Percentiles rank a stretch among this genome's conserved stretches.
Conservation (phyloP, 2,888 invertebrate genomes). For the Octonoba sinensis region DNA sequence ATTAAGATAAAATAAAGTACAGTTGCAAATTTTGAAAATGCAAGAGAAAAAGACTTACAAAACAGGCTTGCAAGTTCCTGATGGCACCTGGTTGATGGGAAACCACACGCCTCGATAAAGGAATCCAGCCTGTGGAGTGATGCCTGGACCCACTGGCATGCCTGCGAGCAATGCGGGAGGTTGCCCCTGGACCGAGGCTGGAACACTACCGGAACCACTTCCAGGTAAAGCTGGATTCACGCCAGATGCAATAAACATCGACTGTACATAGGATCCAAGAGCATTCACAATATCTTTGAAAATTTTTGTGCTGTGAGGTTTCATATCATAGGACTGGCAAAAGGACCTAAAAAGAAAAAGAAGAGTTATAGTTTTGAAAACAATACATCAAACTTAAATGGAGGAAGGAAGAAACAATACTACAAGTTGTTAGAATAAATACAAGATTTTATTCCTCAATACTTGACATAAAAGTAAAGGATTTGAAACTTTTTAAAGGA, state of each 20-base stretch:
- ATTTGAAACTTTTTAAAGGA: too few relatives aligned
- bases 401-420: too few relatives aligned
- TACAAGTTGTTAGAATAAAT: too few relatives aligned
- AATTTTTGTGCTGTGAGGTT: conserved; percentile 77
- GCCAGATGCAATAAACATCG: conserved; percentile 74
- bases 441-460: too few relatives aligned
- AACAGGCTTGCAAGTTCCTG: conserved; percentile 88
- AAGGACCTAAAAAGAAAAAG: conserved; percentile 76
- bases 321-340: conserved; percentile 95
- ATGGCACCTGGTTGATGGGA: conserved; percentile 86
- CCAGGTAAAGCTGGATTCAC: conserved; percentile 25
- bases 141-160: conserved; percentile 81
- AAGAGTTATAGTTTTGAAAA: background rate
- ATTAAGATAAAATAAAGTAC: too few relatives aligned
- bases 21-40: background rate
- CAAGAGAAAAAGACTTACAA: conserved; percentile 80
- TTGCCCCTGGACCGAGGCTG: conserved; percentile 74
- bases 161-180: conserved; percentile 78
- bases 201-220: conserved; percentile 67
- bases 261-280: conserved; percentile 93
- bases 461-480: conserved; percentile 16
- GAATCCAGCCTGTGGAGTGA: conserved; percentile 91
- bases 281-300: conserved; percentile 95
- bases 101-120: conserved; percentile 93
- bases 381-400: too few relatives aligned